A percentile compares a stretch with the other conserved stretches of the same genome.
phyloP scores from a whole-genome alignment of 2,888 invertebrate species.

The Baronia brevicornis region DNA sequence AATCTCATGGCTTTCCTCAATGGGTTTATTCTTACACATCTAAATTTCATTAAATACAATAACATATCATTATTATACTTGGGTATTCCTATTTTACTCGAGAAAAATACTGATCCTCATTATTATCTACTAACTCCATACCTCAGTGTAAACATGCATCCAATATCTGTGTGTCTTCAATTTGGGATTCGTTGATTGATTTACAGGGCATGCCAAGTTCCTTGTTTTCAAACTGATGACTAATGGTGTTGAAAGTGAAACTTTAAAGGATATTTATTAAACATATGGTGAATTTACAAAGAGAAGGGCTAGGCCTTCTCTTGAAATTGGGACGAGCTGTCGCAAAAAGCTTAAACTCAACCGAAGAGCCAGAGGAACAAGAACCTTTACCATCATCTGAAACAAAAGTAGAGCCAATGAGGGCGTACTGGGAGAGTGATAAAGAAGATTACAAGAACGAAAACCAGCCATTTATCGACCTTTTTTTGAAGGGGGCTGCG shows the following conservation, averaged over 20 bases:
- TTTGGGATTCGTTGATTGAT: conserved; percentile 70
- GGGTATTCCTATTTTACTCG: conserved; percentile 34
- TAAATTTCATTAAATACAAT: too few species aligned
- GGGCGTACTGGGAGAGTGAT: conserved; percentile 67
- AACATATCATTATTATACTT: too few species aligned
- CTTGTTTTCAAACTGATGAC: conserved; percentile 56
- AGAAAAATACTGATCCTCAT: conserved; percentile 40
- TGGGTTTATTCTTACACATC: too few species aligned
- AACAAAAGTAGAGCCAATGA: conserved; percentile 51
- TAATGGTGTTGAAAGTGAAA: conserved; percentile 55
- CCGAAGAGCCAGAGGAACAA: conserved; percentile 37
- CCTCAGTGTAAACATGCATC: conserved; percentile 45
- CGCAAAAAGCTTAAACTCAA: conserved; percentile 37
- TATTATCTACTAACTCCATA: conserved; percentile 39
- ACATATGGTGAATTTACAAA: conserved; percentile 66
- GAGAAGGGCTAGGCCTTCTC: conserved; percentile 66
- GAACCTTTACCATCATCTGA: conserved; percentile 24
- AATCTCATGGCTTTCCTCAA: too few species aligned
- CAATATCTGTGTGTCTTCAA: conserved; percentile 74
- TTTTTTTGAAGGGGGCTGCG: conserved; percentile 47
- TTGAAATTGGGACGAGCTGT: conserved; percentile 45
- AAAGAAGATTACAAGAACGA: conserved; percentile 42
- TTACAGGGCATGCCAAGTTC: conserved; percentile 70
- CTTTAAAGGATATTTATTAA: conserved; percentile 43
- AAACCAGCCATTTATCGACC: conserved; percentile 55